Conservation (phyloP, 2,888 invertebrate species). For the Philhelius pedissequus region DNA sequence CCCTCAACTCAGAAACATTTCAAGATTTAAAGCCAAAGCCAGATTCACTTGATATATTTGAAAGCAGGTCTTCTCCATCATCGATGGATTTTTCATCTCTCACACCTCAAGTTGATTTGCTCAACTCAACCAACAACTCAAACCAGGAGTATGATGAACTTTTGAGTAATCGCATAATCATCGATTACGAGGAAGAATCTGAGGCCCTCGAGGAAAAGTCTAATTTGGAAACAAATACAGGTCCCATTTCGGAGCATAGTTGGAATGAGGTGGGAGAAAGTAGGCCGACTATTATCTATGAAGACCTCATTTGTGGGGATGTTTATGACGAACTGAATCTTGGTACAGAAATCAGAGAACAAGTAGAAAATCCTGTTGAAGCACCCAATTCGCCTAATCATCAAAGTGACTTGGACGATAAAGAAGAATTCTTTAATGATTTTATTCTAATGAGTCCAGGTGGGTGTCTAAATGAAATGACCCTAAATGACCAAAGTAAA, state of each 20-base stretch:
- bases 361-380: not conserved
- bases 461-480: constrained; percentile 5
- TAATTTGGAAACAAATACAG: not conserved
- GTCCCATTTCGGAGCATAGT: not conserved
- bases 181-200: constrained; percentile 20
- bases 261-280: constrained; percentile 10
- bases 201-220: not conserved
- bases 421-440: constrained; percentile 56
- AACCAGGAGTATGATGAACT: constrained; percentile 48
- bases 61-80: not conserved
- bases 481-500: not conserved
- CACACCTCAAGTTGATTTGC: constrained; percentile 33
- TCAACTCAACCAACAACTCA: constrained; percentile 1
- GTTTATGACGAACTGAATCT: constrained; percentile 33
- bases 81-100: constrained; percentile 33
- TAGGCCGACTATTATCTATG: constrained; percentile 10
- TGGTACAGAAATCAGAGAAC: constrained; percentile 1
- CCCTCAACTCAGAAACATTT: not conserved
- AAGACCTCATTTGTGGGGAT: constrained; percentile 50
- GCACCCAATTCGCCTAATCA: not conserved
- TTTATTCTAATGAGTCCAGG: constrained; percentile 49
- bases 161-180: constrained; percentile 28
- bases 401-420: constrained; percentile 27
- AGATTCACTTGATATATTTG: constrained; percentile 26
- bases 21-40: not conserved